These are phyloP conservation scores for Coptotermes formosanus DNA, from an alignment of 1,140 invertebrate species.

Conservation along the genomic window DNA sequence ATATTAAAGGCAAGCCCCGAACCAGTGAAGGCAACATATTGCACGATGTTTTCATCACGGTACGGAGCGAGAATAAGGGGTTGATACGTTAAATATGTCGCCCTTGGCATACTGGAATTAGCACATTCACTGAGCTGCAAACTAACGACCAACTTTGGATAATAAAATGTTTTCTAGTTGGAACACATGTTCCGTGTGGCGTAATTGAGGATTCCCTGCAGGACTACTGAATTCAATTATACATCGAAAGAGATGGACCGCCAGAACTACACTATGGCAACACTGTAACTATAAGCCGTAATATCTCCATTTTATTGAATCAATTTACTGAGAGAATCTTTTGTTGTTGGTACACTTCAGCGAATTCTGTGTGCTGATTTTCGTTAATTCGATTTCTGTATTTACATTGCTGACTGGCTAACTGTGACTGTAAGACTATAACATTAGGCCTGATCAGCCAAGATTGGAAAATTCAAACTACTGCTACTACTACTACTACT, in stretches of 20 bases:
- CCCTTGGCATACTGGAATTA: conserved; percentile 9
- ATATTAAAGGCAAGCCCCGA: not conserved
- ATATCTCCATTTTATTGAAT: not conserved
- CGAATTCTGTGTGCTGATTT: not conserved
- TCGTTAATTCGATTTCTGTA: not conserved
- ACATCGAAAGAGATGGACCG: not conserved
- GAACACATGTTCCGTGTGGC: conserved; percentile 13
- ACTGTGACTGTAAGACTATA: too few relatives aligned
- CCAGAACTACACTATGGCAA: not conserved
- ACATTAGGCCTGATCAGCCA: too few relatives aligned
- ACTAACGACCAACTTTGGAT: not conserved
- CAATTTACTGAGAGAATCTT: not conserved
- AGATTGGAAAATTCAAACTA: not conserved
- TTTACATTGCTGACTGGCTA: too few relatives aligned
- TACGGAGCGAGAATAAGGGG: not conserved
- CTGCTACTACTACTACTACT: too few relatives aligned
- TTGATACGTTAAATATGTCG: conserved; percentile 19
- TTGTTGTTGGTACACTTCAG: not conserved
- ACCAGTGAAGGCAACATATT: not conserved
- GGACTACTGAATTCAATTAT: conserved; percentile 9
- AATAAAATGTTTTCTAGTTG: conserved; percentile 18
- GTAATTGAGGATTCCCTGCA: conserved; percentile 4
- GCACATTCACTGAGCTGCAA: conserved; percentile 18
- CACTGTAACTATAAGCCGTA: not conserved
- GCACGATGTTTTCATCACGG: conserved; percentile 3